Conservation (phyloP, 1,140 invertebrate genomes). For the Branchinecta lynchi region DNA sequence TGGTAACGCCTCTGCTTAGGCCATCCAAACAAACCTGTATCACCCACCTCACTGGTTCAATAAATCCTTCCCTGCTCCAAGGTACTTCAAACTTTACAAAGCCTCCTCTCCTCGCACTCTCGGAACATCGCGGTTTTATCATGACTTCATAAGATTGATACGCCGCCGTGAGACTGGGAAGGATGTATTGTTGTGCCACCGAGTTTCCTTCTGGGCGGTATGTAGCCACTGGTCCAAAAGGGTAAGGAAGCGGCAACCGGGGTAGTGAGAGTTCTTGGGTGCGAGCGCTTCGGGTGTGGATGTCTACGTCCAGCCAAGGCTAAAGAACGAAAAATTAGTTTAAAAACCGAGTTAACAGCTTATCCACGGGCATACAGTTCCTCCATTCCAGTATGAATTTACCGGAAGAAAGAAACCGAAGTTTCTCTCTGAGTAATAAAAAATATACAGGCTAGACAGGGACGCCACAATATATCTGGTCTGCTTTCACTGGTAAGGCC, state of each 20-base stretch:
- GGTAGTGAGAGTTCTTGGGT: not conserved
- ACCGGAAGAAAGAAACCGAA: too few species aligned
- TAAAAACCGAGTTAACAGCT: too few species aligned
- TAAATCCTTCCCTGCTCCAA: conserved; percentile 2
- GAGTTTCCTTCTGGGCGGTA: not conserved
- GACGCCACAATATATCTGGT: too few species aligned
- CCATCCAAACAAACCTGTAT: too few species aligned
- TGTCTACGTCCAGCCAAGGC: not conserved
- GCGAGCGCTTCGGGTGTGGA: not conserved
- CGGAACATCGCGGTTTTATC: not conserved
- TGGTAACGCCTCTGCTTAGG: too few species aligned
- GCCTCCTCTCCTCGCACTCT: not conserved
- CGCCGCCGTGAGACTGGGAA: not conserved
- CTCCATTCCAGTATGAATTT: too few species aligned
- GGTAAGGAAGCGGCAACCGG: not conserved
- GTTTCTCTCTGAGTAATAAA: too few species aligned
- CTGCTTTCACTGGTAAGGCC: too few species aligned
- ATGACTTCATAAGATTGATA: not conserved
- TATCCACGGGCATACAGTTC: too few species aligned
- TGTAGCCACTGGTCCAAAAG: too few species aligned
- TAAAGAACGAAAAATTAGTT: not conserved
- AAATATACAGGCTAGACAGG: too few species aligned
- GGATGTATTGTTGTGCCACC: not conserved
- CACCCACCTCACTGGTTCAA: not conserved
- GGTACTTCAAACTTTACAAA: not conserved